Base-by-base conservation (phyloP, 1,140 invertebrate species). In the Holotrichia oblita region DNA sequence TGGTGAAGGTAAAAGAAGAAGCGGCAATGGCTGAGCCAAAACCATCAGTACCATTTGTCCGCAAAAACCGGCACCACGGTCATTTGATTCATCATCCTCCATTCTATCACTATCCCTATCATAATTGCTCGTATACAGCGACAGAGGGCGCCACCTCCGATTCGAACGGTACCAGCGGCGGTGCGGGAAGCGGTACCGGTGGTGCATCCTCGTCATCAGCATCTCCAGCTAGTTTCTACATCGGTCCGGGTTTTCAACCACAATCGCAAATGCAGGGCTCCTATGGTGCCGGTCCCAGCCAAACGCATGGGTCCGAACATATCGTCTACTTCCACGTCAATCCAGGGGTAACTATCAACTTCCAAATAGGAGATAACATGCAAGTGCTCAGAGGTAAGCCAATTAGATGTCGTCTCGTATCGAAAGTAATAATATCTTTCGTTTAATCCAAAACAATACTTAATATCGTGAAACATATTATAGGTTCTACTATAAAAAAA, bases 241-340 rank as follows among this genome's bases (percentile, higher is more conserved):
- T 89, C 84, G 88, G 88, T 7, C 87, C 88, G 12, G 88, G 88
- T 6, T 89, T 89, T 84, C 87, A 88, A 83, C 88, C 87, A n/a
- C 88, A 88, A 81, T 83, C 82, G 40, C 82, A 80, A 40, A 77
- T 79, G n/a, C 81, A 79, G n/a, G 61, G 69, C 40, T 78, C 73
- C 42, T 82, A 79, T 77, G 79, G 79, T 14, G 81, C 81, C 12
- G 81, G 82, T 22, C 80, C 82, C n/a, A 82, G 83, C 14, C 82
- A 84, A 73, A 79, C 41, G 40, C 83, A 81, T 41, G 77, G 85
- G 81, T 74, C 86, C 82, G 81, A 91, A 82, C 91, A 92, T 83
- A 89, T 93, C 76, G 92, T 93, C 72, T 89, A 92, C 84, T 91
- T 93, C 81, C 92, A 93, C 84, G 91, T 93, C 73, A 91, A 93